phyloP scores from a whole-genome alignment of 2,888 invertebrate genomes.

The Ommatoiulus sabulosus region DNA sequence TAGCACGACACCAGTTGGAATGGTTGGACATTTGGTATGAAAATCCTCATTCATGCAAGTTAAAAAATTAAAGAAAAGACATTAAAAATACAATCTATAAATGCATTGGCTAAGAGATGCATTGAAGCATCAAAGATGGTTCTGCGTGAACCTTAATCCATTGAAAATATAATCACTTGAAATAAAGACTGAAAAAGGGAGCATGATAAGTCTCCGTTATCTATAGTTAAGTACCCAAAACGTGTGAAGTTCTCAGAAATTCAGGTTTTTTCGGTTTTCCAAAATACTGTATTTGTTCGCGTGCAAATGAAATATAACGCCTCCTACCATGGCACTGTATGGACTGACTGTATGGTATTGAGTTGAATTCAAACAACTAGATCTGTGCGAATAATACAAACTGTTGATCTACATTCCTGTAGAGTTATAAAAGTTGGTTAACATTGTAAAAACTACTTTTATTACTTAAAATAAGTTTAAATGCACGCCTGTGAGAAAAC shows the following conservation, averaged over 20 bases:
- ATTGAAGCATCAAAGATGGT: not conserved
- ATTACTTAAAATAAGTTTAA: not conserved
- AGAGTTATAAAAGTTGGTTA: not conserved
- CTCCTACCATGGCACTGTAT: too few species aligned
- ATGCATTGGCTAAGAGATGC: too few species aligned
- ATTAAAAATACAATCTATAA: too few species aligned
- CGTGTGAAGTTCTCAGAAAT: not conserved
- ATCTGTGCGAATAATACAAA: not conserved
- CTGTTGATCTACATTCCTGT: not conserved
- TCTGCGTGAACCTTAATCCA: not conserved
- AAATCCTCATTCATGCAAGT: not conserved
- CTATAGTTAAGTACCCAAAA: too few species aligned
- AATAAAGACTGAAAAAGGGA: too few species aligned
- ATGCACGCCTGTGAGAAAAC: not conserved
- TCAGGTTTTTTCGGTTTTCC: not conserved
- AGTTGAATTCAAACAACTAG: not conserved
- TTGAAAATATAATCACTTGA: too few species aligned
- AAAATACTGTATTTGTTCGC: not conserved
- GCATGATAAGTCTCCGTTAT: too few species aligned
- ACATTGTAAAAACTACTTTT: not conserved
- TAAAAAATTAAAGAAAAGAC: not conserved
- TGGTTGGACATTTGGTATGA: not conserved
- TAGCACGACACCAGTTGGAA: not conserved
- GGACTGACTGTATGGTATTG: not conserved
- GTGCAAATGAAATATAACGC: too few species aligned